These are phyloP conservation scores for Calameuta idolon DNA, from an alignment of 2,888 invertebrate genomes.

Conservation along the genomic window DNA sequence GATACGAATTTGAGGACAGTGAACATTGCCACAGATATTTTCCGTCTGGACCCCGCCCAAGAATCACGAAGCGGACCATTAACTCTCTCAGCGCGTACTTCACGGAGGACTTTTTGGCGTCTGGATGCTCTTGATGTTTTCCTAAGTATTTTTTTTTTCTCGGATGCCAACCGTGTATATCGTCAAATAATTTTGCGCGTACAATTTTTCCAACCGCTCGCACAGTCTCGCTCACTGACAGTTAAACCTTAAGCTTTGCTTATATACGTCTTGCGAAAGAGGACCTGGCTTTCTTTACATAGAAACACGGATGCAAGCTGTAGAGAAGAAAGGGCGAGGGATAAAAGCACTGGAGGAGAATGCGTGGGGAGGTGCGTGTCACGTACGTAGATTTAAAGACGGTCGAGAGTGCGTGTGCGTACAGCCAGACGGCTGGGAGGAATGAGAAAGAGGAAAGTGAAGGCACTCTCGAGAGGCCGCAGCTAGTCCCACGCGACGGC, in stretches of 20 bases:
- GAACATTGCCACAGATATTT: neutral
- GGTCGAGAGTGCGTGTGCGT: conserved; percentile 22
- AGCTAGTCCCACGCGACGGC: conserved; percentile 54
- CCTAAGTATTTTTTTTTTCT: neutral
- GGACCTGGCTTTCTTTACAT: neutral
- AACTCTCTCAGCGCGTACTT: neutral
- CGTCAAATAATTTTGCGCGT: neutral
- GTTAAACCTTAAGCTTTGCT: neutral
- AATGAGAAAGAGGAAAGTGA: conserved; percentile 22
- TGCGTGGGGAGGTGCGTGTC: conserved; percentile 18
- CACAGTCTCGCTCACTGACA: neutral
- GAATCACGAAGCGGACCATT: neutral
- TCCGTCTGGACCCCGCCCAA: neutral
- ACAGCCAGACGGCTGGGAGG: conserved; percentile 44
- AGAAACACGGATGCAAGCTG: neutral
- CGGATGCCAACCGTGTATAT: neutral
- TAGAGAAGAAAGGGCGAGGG: neutral
- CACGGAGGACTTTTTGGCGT: neutral
- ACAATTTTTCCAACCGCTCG: neutral
- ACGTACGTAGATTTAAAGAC: conserved; percentile 13
- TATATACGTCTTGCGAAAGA: neutral
- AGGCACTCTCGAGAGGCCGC: conserved; percentile 40
- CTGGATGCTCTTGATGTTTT: neutral
- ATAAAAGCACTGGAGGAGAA: neutral
- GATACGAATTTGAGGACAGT: neutral